These are phyloP conservation scores for Phasianus colchicus DNA, from an alignment of 2,113 vertebrate species.

Conservation along the genomic window DNA sequence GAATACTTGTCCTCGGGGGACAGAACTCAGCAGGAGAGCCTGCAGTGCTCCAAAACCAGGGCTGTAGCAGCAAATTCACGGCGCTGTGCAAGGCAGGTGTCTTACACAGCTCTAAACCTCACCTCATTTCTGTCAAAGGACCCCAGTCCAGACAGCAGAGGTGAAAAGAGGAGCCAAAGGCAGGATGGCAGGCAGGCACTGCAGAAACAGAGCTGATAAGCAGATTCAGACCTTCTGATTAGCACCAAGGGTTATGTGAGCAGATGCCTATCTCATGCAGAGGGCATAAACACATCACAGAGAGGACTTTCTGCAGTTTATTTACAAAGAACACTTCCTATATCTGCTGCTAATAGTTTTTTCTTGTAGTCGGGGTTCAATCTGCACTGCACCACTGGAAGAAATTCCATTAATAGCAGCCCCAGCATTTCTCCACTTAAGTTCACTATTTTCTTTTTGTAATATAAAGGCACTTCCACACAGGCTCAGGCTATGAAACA, in stretches of 20 bases:
- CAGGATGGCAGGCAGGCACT: fast-evolving
- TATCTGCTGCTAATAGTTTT: neutral
- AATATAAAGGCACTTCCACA: neutral
- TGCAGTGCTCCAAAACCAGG: fast-evolving
- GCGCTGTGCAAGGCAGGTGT: fast-evolving
- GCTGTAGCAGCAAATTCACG: neutral
- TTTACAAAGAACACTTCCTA: constrained; percentile 13
- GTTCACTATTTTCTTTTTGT: neutral
- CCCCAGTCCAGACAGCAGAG: neutral
- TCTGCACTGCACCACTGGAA: neutral
- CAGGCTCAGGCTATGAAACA: neutral
- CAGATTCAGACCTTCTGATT: neutral
- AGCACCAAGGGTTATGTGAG: neutral
- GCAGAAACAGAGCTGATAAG: neutral
- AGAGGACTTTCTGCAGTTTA: neutral
- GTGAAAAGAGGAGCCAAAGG: neutral
- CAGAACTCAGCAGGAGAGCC: neutral
- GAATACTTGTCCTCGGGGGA: neutral
- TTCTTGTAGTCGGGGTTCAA: fast-evolving
- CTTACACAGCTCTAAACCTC: fast-evolving
- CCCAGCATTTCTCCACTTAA: neutral
- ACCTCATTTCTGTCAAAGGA: neutral
- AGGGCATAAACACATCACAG: constrained; percentile 17
- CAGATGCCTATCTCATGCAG: neutral
- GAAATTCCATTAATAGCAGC: neutral